phyloP scores from a whole-genome alignment of 2,888 invertebrate genomes.

The Cloeon dipterum region DNA sequence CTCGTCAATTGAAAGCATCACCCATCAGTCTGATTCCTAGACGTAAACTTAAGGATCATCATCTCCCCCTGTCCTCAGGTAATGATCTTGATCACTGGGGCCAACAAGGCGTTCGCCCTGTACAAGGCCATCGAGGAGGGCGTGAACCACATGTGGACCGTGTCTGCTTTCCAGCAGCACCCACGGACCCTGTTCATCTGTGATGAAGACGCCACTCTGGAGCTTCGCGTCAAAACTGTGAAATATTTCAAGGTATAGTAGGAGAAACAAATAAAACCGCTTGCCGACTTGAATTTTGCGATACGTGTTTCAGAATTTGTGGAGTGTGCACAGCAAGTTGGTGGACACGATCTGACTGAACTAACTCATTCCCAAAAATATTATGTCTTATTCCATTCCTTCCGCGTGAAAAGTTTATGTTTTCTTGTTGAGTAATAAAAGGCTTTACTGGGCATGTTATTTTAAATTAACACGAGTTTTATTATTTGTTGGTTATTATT shows the following conservation, averaged over 20 bases:
- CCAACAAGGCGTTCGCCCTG: conserved; percentile 87
- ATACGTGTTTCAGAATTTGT: conserved; percentile 25
- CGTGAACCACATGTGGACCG: conserved; percentile 99
- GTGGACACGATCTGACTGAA: conserved; percentile 15
- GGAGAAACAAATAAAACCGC: conserved; percentile 1
- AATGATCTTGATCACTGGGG: conserved; percentile 93
- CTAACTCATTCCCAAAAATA: background rate
- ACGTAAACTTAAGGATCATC: too few species aligned
- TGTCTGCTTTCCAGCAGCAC: conserved; percentile 95
- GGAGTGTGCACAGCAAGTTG: conserved; percentile 30
- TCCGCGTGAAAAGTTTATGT: too few species aligned
- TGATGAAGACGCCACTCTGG: conserved; percentile 93
- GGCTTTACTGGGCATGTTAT: too few species aligned
- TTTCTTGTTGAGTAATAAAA: too few species aligned
- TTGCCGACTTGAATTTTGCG: background rate
- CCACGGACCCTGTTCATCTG: conserved; percentile 79
- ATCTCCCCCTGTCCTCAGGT: too few species aligned
- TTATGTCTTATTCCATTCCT: too few species aligned
- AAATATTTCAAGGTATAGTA: conserved; percentile 89
- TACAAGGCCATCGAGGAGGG: conserved; percentile 97
- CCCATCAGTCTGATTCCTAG: too few species aligned
- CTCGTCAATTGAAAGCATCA: background rate
- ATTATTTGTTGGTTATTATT: too few species aligned
- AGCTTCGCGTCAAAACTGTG: conserved; percentile 91
- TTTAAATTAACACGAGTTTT: too few species aligned